Conservation (phyloP, 2,888 invertebrate genomes). For the Eupithecia pulchellata region DNA sequence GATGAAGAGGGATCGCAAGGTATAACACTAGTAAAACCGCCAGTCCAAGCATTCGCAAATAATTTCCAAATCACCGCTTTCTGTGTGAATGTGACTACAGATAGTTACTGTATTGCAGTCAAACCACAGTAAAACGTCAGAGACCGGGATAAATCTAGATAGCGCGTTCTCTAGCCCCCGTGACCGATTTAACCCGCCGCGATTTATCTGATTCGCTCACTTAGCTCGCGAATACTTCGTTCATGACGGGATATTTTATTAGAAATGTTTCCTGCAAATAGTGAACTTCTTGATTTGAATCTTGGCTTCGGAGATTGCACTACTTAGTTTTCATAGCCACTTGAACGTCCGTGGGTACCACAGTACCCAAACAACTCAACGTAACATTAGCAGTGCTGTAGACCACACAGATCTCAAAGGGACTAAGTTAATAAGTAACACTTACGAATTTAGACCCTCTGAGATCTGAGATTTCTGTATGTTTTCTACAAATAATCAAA, state of each 20-base stretch:
- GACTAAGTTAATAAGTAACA: no score
- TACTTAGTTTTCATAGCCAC: background rate
- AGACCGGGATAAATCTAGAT: constrained; percentile 37
- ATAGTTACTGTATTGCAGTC: constrained; percentile 15
- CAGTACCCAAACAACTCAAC: no score
- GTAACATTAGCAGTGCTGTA: background rate
- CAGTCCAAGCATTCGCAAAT: background rate
- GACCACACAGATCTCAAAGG: no score
- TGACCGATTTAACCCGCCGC: constrained; percentile 39
- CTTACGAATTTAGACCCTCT: no score
- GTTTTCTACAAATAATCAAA: no score
- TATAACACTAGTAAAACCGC: background rate
- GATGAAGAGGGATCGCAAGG: background rate
- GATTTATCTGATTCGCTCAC: constrained; percentile 41
- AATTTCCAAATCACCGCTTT: background rate
- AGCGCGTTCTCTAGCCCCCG: constrained; percentile 35
- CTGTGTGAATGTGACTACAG: background rate
- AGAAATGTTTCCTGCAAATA: constrained; percentile 18
- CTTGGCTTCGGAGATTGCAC: background rate
- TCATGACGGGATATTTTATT: constrained; percentile 26
- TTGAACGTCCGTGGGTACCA: no score
- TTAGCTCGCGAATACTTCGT: constrained; percentile 23
- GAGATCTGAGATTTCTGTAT: no score
- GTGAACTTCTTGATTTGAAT: constrained; percentile 2
- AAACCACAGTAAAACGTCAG: constrained; percentile 31